Percentiles rank a stretch among this genome's conserved stretches.
These are phyloP conservation scores for Rhinolophus ferrumequinum DNA, from an alignment of 2,113 vertebrate species.

Conservation along the genomic window DNA sequence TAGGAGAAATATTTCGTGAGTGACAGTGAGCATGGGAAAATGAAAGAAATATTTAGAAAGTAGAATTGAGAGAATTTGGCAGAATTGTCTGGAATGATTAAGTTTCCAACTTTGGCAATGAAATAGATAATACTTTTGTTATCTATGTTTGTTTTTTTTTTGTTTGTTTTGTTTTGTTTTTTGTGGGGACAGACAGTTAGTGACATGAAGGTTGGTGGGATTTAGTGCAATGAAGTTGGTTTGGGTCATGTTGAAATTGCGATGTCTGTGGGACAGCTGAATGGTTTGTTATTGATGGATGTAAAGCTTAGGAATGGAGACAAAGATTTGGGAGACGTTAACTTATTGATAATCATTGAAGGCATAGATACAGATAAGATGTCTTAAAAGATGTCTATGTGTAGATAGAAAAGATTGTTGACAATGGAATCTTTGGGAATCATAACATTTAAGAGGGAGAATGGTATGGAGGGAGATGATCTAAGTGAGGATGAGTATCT, in stretches of 20 bases:
- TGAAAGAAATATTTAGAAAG: not conserved
- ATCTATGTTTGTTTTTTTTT: too few species aligned
- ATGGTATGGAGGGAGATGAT: not conserved
- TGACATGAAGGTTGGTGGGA: not conserved
- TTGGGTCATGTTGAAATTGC: not conserved
- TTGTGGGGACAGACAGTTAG: not conserved
- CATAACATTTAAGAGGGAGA: not conserved
- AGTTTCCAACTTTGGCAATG: slow-evolving; percentile 1
- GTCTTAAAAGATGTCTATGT: not conserved
- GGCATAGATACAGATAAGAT: not conserved
- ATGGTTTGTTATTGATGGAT: slow-evolving; percentile 4
- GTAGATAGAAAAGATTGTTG: not conserved
- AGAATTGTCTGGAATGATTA: not conserved
- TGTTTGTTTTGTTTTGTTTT: too few species aligned
- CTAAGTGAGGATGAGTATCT: not conserved
- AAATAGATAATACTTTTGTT: not conserved
- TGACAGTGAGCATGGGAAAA: not conserved
- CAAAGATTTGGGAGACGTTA: not conserved
- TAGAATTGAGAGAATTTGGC: not conserved
- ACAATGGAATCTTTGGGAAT: not conserved
- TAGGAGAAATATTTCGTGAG: not conserved
- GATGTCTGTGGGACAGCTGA: not conserved
- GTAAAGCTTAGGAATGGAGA: slow-evolving; percentile 17
- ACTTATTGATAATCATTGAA: not conserved
- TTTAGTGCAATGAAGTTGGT: not conserved